Conservation (phyloP, 2,797 vertebrate species). For the Buphagus erythrorhynchus region DNA sequence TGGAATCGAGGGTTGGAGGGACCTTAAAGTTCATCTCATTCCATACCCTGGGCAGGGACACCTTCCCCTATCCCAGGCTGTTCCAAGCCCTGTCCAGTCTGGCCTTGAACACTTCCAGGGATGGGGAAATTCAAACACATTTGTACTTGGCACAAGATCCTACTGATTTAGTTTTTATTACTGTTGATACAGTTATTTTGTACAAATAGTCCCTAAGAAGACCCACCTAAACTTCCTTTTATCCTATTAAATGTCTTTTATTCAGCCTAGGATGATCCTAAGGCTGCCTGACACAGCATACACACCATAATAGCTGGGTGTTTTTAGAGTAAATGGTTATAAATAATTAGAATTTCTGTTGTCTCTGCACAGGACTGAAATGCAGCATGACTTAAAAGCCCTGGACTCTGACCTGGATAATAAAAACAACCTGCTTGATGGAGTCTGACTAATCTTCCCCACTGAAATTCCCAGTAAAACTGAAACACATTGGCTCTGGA, state of each 20-base stretch:
- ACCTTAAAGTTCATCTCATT: not conserved
- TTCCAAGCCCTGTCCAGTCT: not conserved
- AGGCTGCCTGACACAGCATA: not conserved
- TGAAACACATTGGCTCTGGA: constrained; percentile 27
- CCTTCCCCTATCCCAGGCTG: not conserved
- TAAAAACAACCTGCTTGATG: constrained; percentile 29
- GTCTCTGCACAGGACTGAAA: not conserved
- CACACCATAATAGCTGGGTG: not conserved
- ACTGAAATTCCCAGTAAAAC: constrained; percentile 12
- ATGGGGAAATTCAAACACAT: not conserved
- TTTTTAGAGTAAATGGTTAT: not conserved
- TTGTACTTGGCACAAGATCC: not conserved
- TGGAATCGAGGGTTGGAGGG: not conserved
- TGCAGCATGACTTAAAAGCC: not conserved
- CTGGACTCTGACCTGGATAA: constrained; percentile 34
- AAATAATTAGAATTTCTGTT: constrained; percentile 28
- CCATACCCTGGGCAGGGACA: not conserved
- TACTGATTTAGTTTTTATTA: not conserved
- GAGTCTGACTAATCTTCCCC: not conserved
- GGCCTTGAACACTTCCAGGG: not conserved
- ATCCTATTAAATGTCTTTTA: not conserved
- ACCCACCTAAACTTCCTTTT: not conserved
- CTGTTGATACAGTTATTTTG: not conserved
- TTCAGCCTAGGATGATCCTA: not conserved
- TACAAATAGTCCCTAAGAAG: not conserved